A percentile compares a stretch with the other conserved stretches of the same genome.
Conservation (phyloP, 2,888 invertebrate genomes). For the Orthosia incerta region DNA sequence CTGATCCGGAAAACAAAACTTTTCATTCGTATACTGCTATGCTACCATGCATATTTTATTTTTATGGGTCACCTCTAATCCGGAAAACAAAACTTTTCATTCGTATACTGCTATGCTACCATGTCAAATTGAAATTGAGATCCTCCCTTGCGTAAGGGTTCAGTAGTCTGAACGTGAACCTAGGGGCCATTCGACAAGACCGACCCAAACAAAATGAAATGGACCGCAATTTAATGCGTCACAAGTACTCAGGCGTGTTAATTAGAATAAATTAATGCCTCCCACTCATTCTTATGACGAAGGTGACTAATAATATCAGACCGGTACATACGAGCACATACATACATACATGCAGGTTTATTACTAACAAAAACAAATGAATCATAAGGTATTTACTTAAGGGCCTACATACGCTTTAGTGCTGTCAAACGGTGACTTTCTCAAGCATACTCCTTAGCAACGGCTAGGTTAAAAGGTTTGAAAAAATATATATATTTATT, state of each 20-base stretch:
- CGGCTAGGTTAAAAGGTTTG: too few species aligned
- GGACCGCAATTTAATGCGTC: neutral
- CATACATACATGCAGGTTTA: neutral
- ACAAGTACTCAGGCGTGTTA: neutral
- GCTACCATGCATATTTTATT: too few species aligned
- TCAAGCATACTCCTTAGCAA: too few species aligned
- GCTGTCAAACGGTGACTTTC: too few species aligned
- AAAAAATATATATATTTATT: too few species aligned
- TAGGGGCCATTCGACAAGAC: neutral
- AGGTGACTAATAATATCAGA: slow-evolving; percentile 1
- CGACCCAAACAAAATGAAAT: neutral
- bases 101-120: too few species aligned
- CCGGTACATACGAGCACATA: too few species aligned
- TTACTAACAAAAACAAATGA: slow-evolving; percentile 18
- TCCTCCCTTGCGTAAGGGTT: neutral
- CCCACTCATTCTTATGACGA: neutral
- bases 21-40: neutral
- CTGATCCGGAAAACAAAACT: neutral
- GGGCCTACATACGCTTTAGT: too few species aligned
- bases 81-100: neutral
- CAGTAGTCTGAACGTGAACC: neutral
- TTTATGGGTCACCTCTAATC: neutral
- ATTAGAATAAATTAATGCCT: slow-evolving; percentile 1
- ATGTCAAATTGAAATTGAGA: neutral
- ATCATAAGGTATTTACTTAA: neutral